Conservation (phyloP, 2,797 vertebrate species). For the Kryptopterus vitreolus region DNA sequence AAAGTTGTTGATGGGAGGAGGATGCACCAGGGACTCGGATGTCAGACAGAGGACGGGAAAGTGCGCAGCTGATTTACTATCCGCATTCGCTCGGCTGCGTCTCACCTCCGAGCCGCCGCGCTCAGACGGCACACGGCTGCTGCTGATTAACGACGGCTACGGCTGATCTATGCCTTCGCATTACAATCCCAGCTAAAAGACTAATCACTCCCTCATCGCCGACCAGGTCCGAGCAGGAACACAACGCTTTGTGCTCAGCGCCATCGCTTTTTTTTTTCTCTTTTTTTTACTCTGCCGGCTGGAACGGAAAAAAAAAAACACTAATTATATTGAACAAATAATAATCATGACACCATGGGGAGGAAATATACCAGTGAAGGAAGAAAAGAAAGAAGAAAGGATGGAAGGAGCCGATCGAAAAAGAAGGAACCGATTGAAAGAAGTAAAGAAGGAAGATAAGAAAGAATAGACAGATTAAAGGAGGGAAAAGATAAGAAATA, state of each 20-base stretch:
- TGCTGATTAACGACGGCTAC: conserved; percentile 40
- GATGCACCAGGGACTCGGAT: conserved; percentile 30
- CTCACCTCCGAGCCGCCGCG: conserved; percentile 40
- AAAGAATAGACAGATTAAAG: too few relatives aligned
- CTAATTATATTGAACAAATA: not conserved
- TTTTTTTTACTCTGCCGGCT: not conserved
- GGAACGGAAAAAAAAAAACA: not conserved
- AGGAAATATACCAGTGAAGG: too few relatives aligned
- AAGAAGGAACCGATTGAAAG: too few relatives aligned
- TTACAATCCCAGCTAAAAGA: conserved; percentile 22
- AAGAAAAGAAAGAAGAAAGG: not conserved
- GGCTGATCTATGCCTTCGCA: conserved; percentile 20
- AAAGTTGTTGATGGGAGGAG: conserved; percentile 36
- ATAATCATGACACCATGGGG: too few relatives aligned
- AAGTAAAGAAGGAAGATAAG: too few relatives aligned
- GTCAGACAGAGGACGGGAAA: conserved; percentile 42
- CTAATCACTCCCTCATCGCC: not conserved
- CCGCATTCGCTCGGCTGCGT: conserved; percentile 77
- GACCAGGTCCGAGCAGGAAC: not conserved
- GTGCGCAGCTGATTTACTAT: conserved; percentile 72
- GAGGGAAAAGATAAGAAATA: not conserved
- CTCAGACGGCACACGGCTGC: conserved; percentile 22
- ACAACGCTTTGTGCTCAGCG: not conserved
- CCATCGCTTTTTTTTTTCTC: not conserved
- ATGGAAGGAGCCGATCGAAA: too few relatives aligned